phyloP scores from a whole-genome alignment of 2,888 invertebrate genomes.

The Euplexia lucipara region DNA sequence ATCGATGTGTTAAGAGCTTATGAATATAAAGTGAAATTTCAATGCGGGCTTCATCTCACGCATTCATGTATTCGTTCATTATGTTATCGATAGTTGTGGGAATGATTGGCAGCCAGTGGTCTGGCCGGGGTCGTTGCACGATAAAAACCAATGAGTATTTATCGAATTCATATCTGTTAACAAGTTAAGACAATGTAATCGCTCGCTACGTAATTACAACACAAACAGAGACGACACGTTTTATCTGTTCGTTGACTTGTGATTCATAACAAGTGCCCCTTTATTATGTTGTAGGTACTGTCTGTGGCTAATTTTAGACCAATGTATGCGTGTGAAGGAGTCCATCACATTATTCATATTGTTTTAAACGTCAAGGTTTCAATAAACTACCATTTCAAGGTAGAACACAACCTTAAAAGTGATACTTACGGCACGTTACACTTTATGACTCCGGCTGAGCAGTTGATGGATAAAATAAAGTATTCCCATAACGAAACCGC shows the following conservation, averaged over 20 bases:
- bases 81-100: constrained; percentile 67
- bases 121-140: constrained; percentile 78
- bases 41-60: constrained; percentile 76
- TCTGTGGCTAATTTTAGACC: constrained; percentile 58
- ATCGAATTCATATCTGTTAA: constrained; percentile 80
- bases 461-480: constrained; percentile 64
- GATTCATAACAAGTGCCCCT: constrained; percentile 66
- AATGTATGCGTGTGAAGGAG: constrained; percentile 44
- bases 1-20: constrained; percentile 78
- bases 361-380: constrained; percentile 42
- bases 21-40: constrained; percentile 84
- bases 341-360: constrained; percentile 54
- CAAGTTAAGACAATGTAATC: constrained; percentile 80
- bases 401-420: constrained; percentile 42
- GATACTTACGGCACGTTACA: constrained; percentile 50
- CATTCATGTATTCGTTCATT: constrained; percentile 74
- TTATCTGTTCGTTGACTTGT: constrained; percentile 78
- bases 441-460: constrained; percentile 55
- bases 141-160: constrained; percentile 78
- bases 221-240: constrained; percentile 68
- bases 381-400: constrained; percentile 45
- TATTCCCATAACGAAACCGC: constrained; percentile 72
- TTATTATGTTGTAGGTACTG: constrained; percentile 51
- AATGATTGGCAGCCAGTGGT: constrained; percentile 69
- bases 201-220: constrained; percentile 73